phyloP scores from a whole-genome alignment of 2,797 vertebrate species.

The Pipistrellus pipistrellus region DNA sequence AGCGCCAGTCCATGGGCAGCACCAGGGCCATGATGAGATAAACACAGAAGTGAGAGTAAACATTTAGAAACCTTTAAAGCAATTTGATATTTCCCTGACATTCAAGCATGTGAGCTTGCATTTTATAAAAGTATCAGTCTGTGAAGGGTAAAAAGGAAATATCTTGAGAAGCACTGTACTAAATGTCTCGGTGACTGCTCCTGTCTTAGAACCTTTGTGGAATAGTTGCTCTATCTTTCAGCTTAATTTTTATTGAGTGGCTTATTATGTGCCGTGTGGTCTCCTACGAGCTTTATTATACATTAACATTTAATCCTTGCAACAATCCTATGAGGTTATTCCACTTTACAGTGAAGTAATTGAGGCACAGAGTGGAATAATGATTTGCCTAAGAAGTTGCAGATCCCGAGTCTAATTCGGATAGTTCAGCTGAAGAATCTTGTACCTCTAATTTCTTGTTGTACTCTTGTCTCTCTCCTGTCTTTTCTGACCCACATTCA shows the following conservation, averaged over 20 bases:
- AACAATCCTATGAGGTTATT: conserved; percentile 57
- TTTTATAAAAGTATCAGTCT: conserved; percentile 29
- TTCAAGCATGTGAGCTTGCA: conserved; percentile 18
- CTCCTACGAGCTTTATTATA: conserved; percentile 53
- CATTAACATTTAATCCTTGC: conserved; percentile 75
- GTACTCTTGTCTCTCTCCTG: background rate
- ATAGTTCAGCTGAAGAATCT: background rate
- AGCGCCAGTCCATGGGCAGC: background rate
- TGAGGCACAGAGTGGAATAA: conserved; percentile 29
- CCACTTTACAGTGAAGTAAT: conserved; percentile 18
- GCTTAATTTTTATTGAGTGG: background rate
- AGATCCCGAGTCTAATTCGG: background rate
- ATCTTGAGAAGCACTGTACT: conserved; percentile 73
- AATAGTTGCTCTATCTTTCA: background rate
- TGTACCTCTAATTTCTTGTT: background rate
- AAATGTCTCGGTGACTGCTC: background rate
- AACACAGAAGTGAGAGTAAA: background rate
- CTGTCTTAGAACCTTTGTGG: background rate
- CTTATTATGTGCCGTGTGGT: background rate
- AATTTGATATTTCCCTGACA: background rate
- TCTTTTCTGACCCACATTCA: conserved; percentile 5
- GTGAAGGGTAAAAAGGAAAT: conserved; percentile 32
- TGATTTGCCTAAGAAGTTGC: background rate
- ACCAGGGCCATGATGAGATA: background rate
- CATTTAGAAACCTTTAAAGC: conserved; percentile 8